Conservation (phyloP, 1,140 invertebrate genomes). For the Zaprionus capensis region DNA sequence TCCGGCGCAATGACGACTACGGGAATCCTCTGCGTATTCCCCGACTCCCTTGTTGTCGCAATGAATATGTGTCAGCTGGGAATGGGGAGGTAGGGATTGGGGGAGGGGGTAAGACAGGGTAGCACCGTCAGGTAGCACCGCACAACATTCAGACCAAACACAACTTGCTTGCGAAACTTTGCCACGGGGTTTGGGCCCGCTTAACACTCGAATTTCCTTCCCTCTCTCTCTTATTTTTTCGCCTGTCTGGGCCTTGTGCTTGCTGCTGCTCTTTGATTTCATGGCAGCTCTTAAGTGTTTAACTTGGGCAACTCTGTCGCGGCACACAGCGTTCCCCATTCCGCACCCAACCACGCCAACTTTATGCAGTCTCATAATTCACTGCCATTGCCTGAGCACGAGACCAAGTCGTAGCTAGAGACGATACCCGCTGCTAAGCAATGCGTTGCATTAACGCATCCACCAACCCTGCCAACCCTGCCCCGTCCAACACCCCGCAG, state of each 20-base stretch:
- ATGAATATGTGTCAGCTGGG: conserved; percentile 56
- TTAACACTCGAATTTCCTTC: conserved; percentile 13
- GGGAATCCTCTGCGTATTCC: not conserved
- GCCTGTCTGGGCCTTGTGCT: not conserved
- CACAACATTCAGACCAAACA: conserved; percentile 17
- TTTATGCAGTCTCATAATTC: conserved; percentile 67
- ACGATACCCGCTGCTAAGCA: conserved; percentile 18
- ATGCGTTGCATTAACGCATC: conserved; percentile 44
- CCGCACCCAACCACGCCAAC: not conserved
- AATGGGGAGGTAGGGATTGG: not conserved
- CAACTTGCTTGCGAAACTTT: conserved; percentile 42
- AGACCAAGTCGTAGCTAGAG: not conserved
- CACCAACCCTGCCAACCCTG: not conserved
- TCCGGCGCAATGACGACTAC: conserved; percentile 18
- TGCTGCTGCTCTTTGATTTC: conserved; percentile 65
- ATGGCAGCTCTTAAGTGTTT: conserved; percentile 69
- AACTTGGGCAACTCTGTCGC: conserved; percentile 41
- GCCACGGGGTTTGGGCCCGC: conserved; percentile 31
- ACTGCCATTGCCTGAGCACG: conserved; percentile 25
- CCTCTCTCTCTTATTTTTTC: not conserved
- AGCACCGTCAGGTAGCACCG: conserved; percentile 10
- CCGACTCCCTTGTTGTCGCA: conserved; percentile 19
- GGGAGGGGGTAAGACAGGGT: not conserved
- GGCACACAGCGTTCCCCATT: not conserved
- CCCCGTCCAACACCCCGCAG: not conserved